Conservation (phyloP, 2,113 vertebrate species). For the Dasypus novemcinctus region DNA sequence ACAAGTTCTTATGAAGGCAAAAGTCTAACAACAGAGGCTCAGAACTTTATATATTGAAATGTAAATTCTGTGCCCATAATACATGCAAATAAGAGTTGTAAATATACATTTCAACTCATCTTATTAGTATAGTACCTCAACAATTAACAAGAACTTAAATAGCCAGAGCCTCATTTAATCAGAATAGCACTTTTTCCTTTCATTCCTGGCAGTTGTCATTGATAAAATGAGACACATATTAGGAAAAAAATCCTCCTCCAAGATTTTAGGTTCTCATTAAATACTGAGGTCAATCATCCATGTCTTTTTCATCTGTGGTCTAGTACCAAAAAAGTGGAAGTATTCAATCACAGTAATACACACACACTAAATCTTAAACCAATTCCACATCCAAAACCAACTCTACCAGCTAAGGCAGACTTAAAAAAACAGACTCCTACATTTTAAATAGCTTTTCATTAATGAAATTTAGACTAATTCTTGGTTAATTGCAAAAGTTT, state of each 20-base stretch:
- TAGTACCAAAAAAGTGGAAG: not conserved
- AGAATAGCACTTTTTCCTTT: not conserved
- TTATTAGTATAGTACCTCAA: not conserved
- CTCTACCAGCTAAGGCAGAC: not conserved
- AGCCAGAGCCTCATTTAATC: not conserved
- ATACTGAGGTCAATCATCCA: not conserved
- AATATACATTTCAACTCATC: not conserved
- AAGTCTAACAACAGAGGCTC: not conserved
- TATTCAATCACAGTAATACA: not conserved
- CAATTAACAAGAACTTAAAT: not conserved
- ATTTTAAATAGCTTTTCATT: not conserved
- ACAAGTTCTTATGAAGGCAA: not conserved
- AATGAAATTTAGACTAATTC: conserved; percentile 15
- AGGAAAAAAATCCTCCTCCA: not conserved
- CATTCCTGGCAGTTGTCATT: not conserved
- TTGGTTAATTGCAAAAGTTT: not conserved
- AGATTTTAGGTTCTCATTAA: not conserved
- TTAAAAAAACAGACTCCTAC: not conserved
- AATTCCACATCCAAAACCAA: not conserved
- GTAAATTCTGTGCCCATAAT: not conserved
- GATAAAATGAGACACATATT: conserved; percentile 8
- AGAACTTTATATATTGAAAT: not conserved
- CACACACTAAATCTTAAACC: not conserved
- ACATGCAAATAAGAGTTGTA: not conserved
- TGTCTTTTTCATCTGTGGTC: not conserved